Evolutionary conservation across 2,888 invertebrate species (phyloP).

Genomic region (Allygus modestus): DNA sequence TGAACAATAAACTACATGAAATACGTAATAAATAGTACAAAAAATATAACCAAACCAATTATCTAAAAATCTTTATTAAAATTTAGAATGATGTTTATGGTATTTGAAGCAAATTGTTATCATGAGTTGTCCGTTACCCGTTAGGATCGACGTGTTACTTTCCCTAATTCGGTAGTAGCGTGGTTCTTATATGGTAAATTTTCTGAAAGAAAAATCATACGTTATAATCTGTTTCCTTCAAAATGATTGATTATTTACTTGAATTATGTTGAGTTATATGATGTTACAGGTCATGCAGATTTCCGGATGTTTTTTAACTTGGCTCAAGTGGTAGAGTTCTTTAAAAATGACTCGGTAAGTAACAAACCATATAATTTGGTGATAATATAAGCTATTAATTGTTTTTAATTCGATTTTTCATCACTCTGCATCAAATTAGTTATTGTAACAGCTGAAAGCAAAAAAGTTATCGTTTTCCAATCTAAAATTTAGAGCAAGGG

Average conservation of each 20-base stretch:
- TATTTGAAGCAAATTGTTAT: no score
- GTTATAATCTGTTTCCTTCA: neutral
- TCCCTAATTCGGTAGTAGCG: no score
- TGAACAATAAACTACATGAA: neutral
- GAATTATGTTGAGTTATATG: neutral
- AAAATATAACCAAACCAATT: neutral
- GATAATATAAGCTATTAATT: neutral
- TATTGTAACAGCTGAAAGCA: no score
- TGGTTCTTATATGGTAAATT: no score
- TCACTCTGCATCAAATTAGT: no score
- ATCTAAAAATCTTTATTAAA: neutral
- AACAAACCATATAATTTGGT: neutral
- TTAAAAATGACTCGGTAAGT: constrained; percentile 39
- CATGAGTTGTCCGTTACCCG: no score
- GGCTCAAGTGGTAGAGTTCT: neutral
- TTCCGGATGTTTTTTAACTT: constrained; percentile 44
- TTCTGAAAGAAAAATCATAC: no score
- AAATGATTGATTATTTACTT: neutral
- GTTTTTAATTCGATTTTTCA: neutral
- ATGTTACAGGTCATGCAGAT: constrained; percentile 29
- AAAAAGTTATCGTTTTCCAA: neutral
- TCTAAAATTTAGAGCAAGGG: neutral
- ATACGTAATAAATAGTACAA: neutral
- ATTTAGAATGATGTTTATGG: no score
- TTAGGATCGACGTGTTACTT: no score